Base-by-base conservation (phyloP, 2,113 vertebrate species). In the Sylvietta virens region DNA sequence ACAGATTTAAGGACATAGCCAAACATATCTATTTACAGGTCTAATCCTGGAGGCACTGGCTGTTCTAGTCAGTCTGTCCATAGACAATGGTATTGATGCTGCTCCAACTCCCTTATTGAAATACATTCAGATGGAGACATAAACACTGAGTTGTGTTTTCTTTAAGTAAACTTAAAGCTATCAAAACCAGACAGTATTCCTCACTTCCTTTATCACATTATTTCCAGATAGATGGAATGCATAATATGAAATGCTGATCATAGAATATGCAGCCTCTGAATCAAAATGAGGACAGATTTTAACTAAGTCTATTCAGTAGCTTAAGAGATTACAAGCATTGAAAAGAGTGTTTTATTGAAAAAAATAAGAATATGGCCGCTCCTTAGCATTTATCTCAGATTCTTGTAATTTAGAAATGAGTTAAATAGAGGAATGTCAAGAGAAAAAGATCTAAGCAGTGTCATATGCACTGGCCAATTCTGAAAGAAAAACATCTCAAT, bases 1-100 rank as follows among this genome's bases (percentile, higher is more conserved):
- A 89, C 72, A 96, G 86, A 97, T 40, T 64, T 73, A 94, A 96
- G 77, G 42, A 78, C 54, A 91, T 86, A 94, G 44, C 70, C 81
- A 93, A 95, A 83, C 77, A 89, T 93, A 82, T 88, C 90, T 97
- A 85, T 96, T 88, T 73, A 94, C 54, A 83, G 83, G 56, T 88
- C 88, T 78, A 95, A 95, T 85, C 79, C 73, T 69, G 77, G 58
- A 81, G 61, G 69, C 67, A 53, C 19, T 60, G 39, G 62, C 58
- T 89, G n/a, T 40, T 65, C 54, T 82, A 65, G 30, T 72, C 48
- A 45, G 51, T 40, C 51, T 90, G 50, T 51, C 50, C 44, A 37
- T 0, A 15, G 28, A 45, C 7, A 15, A 39, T 26, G 13, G n/a
- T 31, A 81, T 10, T 33, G 28, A 35, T 62, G 39, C 40, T 83